A percentile compares a stretch with the other conserved stretches of the same genome.
Evolutionary conservation across 1,140 invertebrate genomes (phyloP).

Genomic region (Heliconius himera): DNA sequence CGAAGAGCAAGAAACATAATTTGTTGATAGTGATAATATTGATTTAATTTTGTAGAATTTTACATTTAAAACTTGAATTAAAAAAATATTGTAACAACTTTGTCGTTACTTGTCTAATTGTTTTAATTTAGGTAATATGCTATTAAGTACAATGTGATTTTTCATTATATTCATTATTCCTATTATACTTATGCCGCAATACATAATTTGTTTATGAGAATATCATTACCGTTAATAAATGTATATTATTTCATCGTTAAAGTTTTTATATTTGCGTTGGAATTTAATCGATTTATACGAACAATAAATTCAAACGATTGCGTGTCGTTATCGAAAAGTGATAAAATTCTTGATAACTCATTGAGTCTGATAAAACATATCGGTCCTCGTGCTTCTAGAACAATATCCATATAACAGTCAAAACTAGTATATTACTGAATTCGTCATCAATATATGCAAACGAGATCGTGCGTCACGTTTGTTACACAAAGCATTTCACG

Average conservation of each 20-base stretch:
- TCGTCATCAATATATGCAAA: not conserved
- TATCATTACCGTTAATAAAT: constrained; percentile 6
- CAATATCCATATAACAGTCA: not conserved
- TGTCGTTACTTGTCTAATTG: not conserved
- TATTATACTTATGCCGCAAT: not conserved
- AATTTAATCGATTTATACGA: constrained; percentile 35
- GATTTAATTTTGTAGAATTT: too few species aligned
- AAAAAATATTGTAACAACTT: not conserved
- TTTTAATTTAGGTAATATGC: not conserved
- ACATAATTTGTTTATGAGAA: not conserved
- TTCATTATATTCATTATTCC: too few species aligned
- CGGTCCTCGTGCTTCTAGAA: constrained; percentile 24
- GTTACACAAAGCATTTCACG: not conserved
- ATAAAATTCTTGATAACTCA: constrained; percentile 32
- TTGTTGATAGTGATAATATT: too few species aligned
- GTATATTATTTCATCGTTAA: constrained; percentile 1
- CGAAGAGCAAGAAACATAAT: too few species aligned
- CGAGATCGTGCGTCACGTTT: not conserved
- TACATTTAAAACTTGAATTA: not conserved
- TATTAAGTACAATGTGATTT: too few species aligned
- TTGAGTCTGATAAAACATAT: constrained; percentile 9
- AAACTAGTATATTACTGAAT: not conserved
- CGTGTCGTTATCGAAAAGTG: constrained; percentile 27
- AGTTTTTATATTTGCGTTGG: constrained; percentile 19
- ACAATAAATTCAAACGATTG: constrained; percentile 37